Percentiles rank a stretch among this genome's conserved stretches.
Conservation (phyloP, 2,797 vertebrate genomes). For the Phataginus tetradactyla region DNA sequence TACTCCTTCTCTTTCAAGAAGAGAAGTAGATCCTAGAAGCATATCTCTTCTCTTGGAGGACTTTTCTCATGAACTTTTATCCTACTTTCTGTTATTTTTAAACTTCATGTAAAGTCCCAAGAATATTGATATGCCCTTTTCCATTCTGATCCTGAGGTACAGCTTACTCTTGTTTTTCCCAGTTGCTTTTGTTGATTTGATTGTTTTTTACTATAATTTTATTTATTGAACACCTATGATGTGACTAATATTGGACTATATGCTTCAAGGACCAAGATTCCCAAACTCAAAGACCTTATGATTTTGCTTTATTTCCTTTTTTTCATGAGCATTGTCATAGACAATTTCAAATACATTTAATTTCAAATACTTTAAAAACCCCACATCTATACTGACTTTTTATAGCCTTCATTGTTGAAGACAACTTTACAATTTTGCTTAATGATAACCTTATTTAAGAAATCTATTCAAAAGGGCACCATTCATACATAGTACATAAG, state of each 20-base stretch:
- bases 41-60: background rate
- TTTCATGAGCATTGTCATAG: background rate
- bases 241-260: background rate
- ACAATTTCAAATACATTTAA: slow-evolving; percentile 26
- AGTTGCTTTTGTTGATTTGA: background rate
- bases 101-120: background rate
- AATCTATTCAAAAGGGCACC: background rate
- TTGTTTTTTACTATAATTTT: background rate
- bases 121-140: background rate
- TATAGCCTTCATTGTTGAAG: background rate
- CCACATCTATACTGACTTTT: background rate
- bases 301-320: background rate
- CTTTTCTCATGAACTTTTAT: background rate
- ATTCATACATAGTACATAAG: background rate
- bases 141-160: background rate
- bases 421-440: background rate
- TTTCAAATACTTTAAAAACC: background rate
- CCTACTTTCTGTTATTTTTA: background rate
- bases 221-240: background rate
- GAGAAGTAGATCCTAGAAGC: background rate
- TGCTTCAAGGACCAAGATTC: background rate
- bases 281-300: background rate
- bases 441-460: background rate
- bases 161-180: background rate
- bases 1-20: background rate